Evolutionary conservation across 2,888 invertebrate genomes (phyloP).

Genomic region (Chrysotoxum bicinctum): DNA sequence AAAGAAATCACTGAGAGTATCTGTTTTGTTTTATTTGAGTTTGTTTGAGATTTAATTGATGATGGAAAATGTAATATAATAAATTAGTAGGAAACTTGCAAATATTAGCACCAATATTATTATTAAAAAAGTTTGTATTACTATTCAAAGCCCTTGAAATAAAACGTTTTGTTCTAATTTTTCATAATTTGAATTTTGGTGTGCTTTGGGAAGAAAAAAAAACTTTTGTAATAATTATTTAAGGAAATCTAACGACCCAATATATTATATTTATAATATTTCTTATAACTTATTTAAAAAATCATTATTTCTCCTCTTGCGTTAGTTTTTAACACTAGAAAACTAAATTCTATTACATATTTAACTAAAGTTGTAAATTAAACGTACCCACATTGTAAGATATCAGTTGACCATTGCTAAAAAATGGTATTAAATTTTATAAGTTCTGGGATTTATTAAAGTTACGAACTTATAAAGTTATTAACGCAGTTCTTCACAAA

Average conservation of each 20-base stretch:
- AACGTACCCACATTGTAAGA: background rate
- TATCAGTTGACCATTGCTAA: background rate
- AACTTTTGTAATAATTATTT: background rate
- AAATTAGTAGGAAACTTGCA: background rate
- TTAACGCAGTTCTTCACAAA: background rate
- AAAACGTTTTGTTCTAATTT: background rate
- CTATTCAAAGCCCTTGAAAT: background rate
- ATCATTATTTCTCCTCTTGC: background rate
- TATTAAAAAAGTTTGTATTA: background rate
- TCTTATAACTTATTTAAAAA: background rate
- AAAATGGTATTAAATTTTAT: background rate
- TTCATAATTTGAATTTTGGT: background rate
- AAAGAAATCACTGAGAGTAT: constrained; percentile 43
- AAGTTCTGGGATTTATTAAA: background rate
- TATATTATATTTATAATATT: background rate
- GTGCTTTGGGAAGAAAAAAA: background rate
- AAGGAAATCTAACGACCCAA: background rate
- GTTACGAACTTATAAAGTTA: background rate
- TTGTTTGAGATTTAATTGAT: background rate
- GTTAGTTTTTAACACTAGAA: background rate
- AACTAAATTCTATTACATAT: background rate
- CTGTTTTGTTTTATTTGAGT: constrained; percentile 10
- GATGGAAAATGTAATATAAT: background rate
- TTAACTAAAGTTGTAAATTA: background rate
- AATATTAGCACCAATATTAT: background rate